A percentile compares a stretch with the other conserved stretches of the same genome.
These are phyloP conservation scores for Lutjanus erythropterus DNA, from an alignment of 2,113 vertebrate species.

Conservation along the genomic window DNA sequence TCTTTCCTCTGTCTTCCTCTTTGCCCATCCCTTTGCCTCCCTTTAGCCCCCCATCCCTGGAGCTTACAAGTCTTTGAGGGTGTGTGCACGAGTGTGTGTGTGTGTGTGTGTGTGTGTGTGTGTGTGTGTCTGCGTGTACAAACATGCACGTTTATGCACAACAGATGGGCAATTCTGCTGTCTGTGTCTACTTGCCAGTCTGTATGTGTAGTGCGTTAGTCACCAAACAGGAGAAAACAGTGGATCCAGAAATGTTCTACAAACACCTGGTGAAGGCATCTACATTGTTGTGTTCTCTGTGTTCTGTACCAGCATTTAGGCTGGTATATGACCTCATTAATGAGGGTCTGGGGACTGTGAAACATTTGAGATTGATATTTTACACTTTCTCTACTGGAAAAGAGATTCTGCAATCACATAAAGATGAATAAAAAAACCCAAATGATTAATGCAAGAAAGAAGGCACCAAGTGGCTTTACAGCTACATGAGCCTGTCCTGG, in stretches of 20 bases:
- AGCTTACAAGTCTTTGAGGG: slow-evolving; percentile 58
- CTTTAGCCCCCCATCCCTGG: slow-evolving; percentile 16
- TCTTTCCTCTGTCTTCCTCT: slow-evolving; percentile 48
- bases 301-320: background rate
- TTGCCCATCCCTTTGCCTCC: slow-evolving; percentile 42
- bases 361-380: slow-evolving; percentile 17
- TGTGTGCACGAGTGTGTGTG: slow-evolving; percentile 6
- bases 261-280: slow-evolving; percentile 24
- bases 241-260: too few relatives aligned
- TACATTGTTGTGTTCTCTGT: slow-evolving; percentile 2
- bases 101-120: slow-evolving; percentile 18
- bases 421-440: background rate
- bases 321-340: slow-evolving; percentile 23
- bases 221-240: slow-evolving; percentile 7
- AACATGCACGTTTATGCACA: slow-evolving; percentile 28
- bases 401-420: background rate
- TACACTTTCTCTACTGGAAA: background rate
- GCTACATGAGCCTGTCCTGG: background rate
- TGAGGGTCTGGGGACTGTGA: slow-evolving; percentile 10
- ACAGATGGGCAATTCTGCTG: slow-evolving; percentile 43
- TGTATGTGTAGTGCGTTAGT: slow-evolving; percentile 4
- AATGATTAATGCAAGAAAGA: slow-evolving; percentile 7
- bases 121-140: slow-evolving; percentile 19
- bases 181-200: slow-evolving; percentile 21
- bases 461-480: background rate